Base-by-base conservation (phyloP, 2,888 invertebrate species). In the Hypercompe scribonia region DNA sequence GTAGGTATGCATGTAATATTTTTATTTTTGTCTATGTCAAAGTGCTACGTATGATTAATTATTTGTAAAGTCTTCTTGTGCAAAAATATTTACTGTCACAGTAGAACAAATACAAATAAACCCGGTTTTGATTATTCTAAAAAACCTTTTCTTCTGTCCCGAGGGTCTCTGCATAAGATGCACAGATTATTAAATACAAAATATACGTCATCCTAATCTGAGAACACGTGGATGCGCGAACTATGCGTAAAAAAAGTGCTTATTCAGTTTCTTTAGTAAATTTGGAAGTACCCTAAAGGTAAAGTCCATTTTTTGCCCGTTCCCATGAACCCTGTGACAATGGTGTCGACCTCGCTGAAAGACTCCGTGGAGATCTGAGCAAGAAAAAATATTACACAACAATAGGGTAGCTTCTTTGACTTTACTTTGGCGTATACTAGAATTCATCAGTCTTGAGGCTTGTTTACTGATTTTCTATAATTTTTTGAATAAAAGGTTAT, bases 261-360 rank as follows among this genome's bases (percentile, higher is more conserved):
- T 94, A 95, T 95, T 95, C 94, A 94, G 89, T 92, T 91, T 92
- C 88, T 90, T 89, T 89, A 91, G 92, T 91, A 90, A 79, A 83
- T 86, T 89, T 82, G 86, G 89, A 86, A 86, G 89, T 87, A 90
- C 92, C 93, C 92, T 90, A 91, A 89, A 92, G 92, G 92, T 90
- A 87, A 88, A 88, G 92, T 90, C 89, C 90, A 84, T 95, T 95
- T 95, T 95, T 95, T 95, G 94, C 91, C 79, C 84, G 92, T 95
- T 95, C 95, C 95, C 95, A 95, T 95, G 95, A 95, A 95, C 95
- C 93, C 92, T 89, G 89, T 73, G 91, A 95, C 95, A 95, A 95
- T 91, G 87, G 93, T 82, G 80, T 81, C 94, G 94, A 95, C 95
- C 95, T 94, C 91, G 89, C 92, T 91, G 92, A 93, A 94, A 94